Percentiles rank a stretch among this genome's conserved stretches.
Evolutionary conservation across 2,888 invertebrate genomes (phyloP).

Genomic region (Syrphus vitripennis): DNA sequence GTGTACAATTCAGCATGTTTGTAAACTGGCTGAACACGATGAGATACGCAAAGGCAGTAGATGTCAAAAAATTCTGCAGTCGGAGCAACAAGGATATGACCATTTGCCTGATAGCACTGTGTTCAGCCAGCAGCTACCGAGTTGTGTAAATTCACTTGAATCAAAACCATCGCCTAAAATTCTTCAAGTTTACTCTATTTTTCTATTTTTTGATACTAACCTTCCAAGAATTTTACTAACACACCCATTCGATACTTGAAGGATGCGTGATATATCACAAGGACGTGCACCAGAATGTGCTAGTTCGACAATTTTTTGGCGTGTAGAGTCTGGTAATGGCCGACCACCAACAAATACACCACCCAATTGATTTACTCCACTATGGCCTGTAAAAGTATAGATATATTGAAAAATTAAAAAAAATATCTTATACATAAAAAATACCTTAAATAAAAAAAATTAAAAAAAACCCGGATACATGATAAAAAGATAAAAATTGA

Average conservation of each 20-base stretch:
- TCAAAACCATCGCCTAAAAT: background rate
- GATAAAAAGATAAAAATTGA: slow-evolving; percentile 34
- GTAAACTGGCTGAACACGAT: too few species aligned
- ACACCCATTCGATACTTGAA: slow-evolving; percentile 99
- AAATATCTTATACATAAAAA: slow-evolving; percentile 38
- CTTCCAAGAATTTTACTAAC: slow-evolving; percentile 99
- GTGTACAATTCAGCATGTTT: too few species aligned
- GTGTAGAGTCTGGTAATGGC: slow-evolving; percentile 97
- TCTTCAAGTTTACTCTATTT: too few species aligned
- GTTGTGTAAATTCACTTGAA: background rate
- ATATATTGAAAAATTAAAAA: slow-evolving; percentile 22
- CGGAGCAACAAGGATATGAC: too few species aligned
- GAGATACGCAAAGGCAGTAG: too few species aligned
- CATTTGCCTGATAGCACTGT: too few species aligned
- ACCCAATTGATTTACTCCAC: slow-evolving; percentile 99
- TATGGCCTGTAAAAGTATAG: slow-evolving; percentile 88
- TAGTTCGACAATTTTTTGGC: slow-evolving; percentile 99
- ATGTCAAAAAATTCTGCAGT: too few species aligned
- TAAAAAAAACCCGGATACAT: background rate
- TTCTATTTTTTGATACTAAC: too few species aligned
- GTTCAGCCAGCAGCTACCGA: too few species aligned
- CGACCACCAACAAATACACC: slow-evolving; percentile 99
- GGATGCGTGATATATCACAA: slow-evolving; percentile 98
- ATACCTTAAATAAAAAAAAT: background rate
- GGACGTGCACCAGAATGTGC: slow-evolving; percentile 98